These are phyloP conservation scores for Yoshiicerus persimilis DNA, from an alignment of 1,140 invertebrate genomes.

Conservation along the genomic window DNA sequence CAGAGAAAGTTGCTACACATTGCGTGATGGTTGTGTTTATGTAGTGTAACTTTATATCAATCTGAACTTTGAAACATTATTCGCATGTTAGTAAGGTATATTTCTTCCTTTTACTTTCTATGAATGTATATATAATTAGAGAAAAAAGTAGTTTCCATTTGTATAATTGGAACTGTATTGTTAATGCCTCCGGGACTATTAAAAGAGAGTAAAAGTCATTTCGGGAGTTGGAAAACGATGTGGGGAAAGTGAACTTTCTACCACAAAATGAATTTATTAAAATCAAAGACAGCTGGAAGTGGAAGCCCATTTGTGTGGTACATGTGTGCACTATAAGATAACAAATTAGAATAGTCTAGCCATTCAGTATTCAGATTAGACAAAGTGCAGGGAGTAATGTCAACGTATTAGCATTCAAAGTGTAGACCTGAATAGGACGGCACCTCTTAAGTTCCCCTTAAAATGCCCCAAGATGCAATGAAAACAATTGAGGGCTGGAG, in stretches of 20 bases:
- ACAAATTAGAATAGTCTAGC: background rate
- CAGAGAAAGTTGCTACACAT: background rate
- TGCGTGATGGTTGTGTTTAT: background rate
- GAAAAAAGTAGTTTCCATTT: background rate
- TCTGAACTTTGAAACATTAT: background rate
- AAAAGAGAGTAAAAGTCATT: background rate
- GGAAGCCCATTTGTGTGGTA: background rate
- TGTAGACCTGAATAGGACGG: background rate
- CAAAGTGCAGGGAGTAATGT: background rate
- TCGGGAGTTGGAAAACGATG: background rate
- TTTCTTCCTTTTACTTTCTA: background rate
- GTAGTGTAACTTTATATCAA: background rate
- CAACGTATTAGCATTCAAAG: background rate
- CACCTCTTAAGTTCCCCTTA: background rate
- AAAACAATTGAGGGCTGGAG: background rate
- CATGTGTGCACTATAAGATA: background rate
- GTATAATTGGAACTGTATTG: background rate
- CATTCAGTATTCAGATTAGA: background rate
- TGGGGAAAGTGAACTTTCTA: background rate
- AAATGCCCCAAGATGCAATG: background rate
- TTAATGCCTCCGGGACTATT: background rate
- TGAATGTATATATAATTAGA: background rate
- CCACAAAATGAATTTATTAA: background rate
- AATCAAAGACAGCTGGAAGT: background rate
- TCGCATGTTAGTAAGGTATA: background rate